Evolutionary conservation across 2,888 invertebrate genomes (phyloP), one percentile per base, ranked within the genome.

Genomic region (Punctoribates punctum): DNA sequence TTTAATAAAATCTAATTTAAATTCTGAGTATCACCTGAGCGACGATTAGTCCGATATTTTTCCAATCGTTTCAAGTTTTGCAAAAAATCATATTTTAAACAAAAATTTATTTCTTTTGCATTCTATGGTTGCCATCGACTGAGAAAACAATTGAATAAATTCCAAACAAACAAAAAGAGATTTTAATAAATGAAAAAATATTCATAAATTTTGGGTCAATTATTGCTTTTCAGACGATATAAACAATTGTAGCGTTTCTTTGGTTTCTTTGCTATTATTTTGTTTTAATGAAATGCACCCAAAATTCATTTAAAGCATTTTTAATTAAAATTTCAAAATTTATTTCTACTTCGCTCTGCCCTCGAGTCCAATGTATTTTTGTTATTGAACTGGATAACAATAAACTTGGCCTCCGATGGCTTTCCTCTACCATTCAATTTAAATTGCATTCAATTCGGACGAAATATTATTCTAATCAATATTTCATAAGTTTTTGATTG

Each of bases 231-330:
- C 29, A 54, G 54, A 42, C 42, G 42, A 42, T 54, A 54, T 20
- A 54, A 54, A 54, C 54, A 54, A 54, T 54, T 54, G 23, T 54
- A 54, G n/a, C 23, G n/a, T 60, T 25, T 57, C 3, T 60, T 38
- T 34, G 8, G n/a, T 60, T 25, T 57, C 3, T 60, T 38, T 34
- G 8, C 17, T 29, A 1, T 34, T 27, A n/a, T 65, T n/a, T 34
- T 65, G 15, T 42, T 42, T 20, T 70, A 70, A 70, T 70, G 38
- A 46, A 70, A 70, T 70, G 42, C 70, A 70, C 70, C 70, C 70
- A 70, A 70, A 70, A 70, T 20, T 54, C n/a, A 62, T 62, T 70
- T 20, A 20, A 70, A 70, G 20, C 2, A 42, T 9, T 70, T 70
- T 42, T 46, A 42, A 42, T 70, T 38, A 70, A 70, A 70, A 29